Evolutionary conservation across 2,113 vertebrate species (phyloP).

Genomic region (Neodontobutis hainanensis): DNA sequence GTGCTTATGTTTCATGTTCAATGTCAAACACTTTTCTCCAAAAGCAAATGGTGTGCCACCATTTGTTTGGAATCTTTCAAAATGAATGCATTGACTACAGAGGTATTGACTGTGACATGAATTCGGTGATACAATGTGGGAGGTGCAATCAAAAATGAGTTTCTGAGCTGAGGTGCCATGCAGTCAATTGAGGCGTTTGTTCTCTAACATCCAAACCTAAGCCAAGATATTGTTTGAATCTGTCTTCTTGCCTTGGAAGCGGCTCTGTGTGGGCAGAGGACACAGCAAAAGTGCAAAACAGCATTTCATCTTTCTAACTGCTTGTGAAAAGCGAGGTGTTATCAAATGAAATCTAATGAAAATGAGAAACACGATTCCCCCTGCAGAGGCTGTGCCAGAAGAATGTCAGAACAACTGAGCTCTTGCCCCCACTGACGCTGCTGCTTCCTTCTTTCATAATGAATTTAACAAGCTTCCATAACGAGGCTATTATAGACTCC

Average conservation of each 20-base stretch:
- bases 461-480: constrained; percentile 74
- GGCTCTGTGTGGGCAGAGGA: constrained; percentile 44
- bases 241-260: constrained; percentile 26
- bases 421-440: constrained; percentile 46
- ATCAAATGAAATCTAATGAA: constrained; percentile 74
- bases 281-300: constrained; percentile 56
- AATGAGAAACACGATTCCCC: constrained; percentile 67
- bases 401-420: constrained; percentile 70
- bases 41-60: constrained; percentile 13
- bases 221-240: constrained; percentile 4
- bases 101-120: constrained; percentile 39
- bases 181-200: constrained; percentile 8
- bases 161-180: not conserved
- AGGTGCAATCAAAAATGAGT: constrained; percentile 1
- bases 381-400: constrained; percentile 57
- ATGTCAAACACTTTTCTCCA: constrained; percentile 22
- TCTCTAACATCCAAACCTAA: constrained; percentile 9
- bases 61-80: constrained; percentile 32
- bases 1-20: not conserved
- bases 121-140: constrained; percentile 36
- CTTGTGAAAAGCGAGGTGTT: constrained; percentile 57
- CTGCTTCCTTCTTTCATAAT: constrained; percentile 70
- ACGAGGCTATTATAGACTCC: constrained; percentile 71
- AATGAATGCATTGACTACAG: constrained; percentile 59
- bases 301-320: constrained; percentile 61